Conservation (phyloP, 2,797 vertebrate species). For the Myoxocephalus aenaeus region DNA sequence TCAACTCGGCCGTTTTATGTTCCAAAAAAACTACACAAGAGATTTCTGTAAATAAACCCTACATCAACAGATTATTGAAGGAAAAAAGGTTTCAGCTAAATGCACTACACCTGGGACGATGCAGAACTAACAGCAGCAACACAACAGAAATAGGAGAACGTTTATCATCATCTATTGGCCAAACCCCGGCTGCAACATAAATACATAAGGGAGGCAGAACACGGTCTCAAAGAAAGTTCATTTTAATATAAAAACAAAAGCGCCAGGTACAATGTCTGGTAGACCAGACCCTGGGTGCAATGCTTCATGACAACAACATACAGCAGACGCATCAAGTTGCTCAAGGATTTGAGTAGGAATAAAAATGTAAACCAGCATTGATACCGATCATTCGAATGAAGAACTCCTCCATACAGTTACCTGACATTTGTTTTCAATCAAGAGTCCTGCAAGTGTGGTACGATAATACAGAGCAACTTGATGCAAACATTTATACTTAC, state of each 20-base stretch:
- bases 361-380: neutral
- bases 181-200: constrained; percentile 11
- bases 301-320: constrained; percentile 80
- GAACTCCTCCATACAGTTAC: constrained; percentile 10
- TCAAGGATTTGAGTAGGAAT: neutral
- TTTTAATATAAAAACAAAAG: constrained; percentile 75
- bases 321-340: constrained; percentile 21
- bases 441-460: neutral
- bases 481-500: constrained; percentile 69
- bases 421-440: neutral
- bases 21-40: neutral
- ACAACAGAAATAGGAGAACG: neutral
- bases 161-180: constrained; percentile 38
- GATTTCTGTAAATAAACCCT: neutral
- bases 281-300: constrained; percentile 95
- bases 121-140: neutral
- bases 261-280: constrained; percentile 95
- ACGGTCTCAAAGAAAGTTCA: fast-evolving
- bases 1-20: neutral
- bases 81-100: neutral
- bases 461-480: constrained; percentile 25
- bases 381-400: neutral
- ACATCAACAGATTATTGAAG: neutral
- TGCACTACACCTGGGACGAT: neutral
- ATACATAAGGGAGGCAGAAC: neutral